A percentile compares a stretch with the other conserved stretches of the same genome.
phyloP scores from a whole-genome alignment of 2,888 invertebrate species.

The Apantesis nais region DNA sequence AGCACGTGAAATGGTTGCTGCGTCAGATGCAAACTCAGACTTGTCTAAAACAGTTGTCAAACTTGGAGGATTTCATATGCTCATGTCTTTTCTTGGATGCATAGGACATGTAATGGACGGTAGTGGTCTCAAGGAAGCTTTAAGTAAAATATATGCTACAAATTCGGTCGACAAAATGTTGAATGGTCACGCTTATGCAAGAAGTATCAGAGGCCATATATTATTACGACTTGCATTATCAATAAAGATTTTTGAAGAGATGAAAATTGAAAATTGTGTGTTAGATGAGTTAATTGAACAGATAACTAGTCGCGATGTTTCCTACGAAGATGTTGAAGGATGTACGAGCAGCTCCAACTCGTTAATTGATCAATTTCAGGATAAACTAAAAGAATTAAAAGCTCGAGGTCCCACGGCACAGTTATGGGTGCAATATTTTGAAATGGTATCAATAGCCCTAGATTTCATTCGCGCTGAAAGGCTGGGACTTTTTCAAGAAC shows the following conservation, averaged over 20 bases:
- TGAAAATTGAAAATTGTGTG: conserved; percentile 44
- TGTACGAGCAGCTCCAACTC: conserved; percentile 28
- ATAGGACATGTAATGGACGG: conserved; percentile 49
- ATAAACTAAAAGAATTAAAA: conserved; percentile 41
- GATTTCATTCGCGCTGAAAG: conserved; percentile 52
- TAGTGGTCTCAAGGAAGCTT: conserved; percentile 47
- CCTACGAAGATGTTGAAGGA: conserved; percentile 54
- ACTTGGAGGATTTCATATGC: conserved; percentile 61
- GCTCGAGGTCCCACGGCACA: conserved; percentile 49
- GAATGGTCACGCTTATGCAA: conserved; percentile 43
- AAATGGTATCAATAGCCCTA: conserved; percentile 54
- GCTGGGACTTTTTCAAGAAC: conserved; percentile 42
- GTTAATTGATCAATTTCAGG: conserved; percentile 39
- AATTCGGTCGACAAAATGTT: conserved; percentile 46
- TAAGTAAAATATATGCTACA: conserved; percentile 40
- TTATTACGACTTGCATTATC: conserved; percentile 14
- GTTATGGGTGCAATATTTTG: conserved; percentile 58
- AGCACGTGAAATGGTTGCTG: conserved; percentile 53
- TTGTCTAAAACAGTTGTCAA: conserved; percentile 43
- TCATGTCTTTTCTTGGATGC: conserved; percentile 44
- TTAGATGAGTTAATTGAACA: conserved; percentile 48
- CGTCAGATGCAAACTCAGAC: conserved; percentile 30
- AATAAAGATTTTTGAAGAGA: conserved; percentile 44
- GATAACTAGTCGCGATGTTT: conserved; percentile 33
- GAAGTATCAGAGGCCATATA: conserved; percentile 23